Base-by-base conservation (phyloP, 1,140 invertebrate genomes). In the Formica selysi region DNA sequence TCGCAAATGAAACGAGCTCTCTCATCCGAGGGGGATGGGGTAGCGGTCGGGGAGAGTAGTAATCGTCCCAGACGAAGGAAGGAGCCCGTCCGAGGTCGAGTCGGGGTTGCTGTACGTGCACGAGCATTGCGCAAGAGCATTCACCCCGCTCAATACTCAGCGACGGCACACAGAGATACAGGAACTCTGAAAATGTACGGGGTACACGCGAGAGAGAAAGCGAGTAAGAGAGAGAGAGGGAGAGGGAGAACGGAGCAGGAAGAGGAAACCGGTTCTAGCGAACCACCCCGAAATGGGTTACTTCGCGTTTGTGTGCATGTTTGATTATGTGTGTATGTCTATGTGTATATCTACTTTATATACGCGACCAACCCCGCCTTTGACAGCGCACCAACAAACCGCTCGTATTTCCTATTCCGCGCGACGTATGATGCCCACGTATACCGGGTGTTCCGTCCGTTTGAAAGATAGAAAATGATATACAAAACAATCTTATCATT, bases 61-160 rank as follows among this genome's bases (percentile, higher is more conserved):
- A 81, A 41, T 84, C 85, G 32, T 86, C 76, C 80, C 70, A 84
- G 91, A 90, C 85, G 89, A 86, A 85, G 87, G 83, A 80, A 87
- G 86, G 68, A 81, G 67, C 67, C 26, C 38, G 19, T 67, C 74
- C 83, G 90, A 87, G 90, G 86, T 91, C 89, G 87, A 85, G 86
- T 92, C 90, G 92, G 92, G 91, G 91, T 93, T 93, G 90, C 91
- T 88, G 91, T 90, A 87, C 89, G 91, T 91, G 67, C 32, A 80
- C 41, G 59, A 65, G 92, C 90, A 95, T 94, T 95, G 94, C 94
- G 94, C 94, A 95, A 94, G 94, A 94, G 93, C 94, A 89, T 95
- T 95, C 93, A 95, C 94, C 94, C 92, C 94, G 94, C 91, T 94
- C 94, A 94, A 95, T 95, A 94, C 93, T 92, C 86, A 87, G 61